A percentile compares a stretch with the other conserved stretches of the same genome.
Evolutionary conservation across 2,797 vertebrate genomes (phyloP).

Genomic region (Choloepus didactylus): DNA sequence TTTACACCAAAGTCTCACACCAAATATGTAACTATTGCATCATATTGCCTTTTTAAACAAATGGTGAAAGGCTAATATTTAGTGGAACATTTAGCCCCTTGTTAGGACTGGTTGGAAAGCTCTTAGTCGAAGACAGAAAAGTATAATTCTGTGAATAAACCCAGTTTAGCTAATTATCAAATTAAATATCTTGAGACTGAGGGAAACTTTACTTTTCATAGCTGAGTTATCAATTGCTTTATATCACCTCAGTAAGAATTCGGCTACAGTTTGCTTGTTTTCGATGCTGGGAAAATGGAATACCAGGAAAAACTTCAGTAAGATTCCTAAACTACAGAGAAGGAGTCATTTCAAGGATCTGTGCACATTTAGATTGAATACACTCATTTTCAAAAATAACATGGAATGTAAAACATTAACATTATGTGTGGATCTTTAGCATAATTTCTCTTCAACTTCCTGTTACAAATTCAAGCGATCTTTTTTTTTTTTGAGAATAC

Average conservation of each 20-base stretch:
- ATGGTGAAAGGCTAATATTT: background rate
- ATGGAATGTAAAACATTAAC: constrained; percentile 31
- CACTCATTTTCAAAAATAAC: constrained; percentile 16
- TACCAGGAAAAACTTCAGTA: constrained; percentile 45
- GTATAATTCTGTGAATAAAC: constrained; percentile 44
- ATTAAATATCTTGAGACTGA: constrained; percentile 7
- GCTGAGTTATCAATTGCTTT: constrained; percentile 42
- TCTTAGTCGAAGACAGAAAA: background rate
- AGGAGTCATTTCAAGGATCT: background rate
- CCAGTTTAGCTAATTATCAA: constrained; percentile 14
- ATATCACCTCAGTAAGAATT: constrained; percentile 38
- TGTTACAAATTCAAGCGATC: constrained; percentile 26
- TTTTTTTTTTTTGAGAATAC: background rate
- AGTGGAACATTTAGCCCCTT: background rate
- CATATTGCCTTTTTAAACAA: background rate
- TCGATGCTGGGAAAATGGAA: constrained; percentile 37
- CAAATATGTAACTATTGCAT: background rate
- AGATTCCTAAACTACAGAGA: constrained; percentile 25
- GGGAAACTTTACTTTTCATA: constrained; percentile 52
- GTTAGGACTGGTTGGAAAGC: background rate
- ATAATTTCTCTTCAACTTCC: constrained; percentile 58
- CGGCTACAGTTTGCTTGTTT: constrained; percentile 47
- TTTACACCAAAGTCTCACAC: background rate
- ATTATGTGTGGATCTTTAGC: background rate
- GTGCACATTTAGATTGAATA: constrained; percentile 2